Conservation (phyloP, 2,888 invertebrate genomes). For the Digitonthophagus gazella region DNA sequence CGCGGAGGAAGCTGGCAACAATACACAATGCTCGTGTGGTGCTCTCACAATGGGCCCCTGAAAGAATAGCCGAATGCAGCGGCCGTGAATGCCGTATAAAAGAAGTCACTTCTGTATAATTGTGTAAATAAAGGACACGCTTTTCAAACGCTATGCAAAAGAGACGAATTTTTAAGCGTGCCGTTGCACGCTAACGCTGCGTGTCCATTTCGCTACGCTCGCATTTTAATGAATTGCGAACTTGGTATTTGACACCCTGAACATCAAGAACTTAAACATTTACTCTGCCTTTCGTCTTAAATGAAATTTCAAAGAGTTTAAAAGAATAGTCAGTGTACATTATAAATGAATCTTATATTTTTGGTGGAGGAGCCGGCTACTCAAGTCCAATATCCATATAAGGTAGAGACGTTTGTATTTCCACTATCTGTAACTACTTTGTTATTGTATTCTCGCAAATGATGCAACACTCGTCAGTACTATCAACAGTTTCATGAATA, state of each 20-base stretch:
- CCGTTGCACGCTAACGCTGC: constrained; percentile 36
- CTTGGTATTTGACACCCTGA: background rate
- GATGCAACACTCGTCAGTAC: no score
- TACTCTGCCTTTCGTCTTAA: background rate
- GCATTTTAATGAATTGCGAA: background rate
- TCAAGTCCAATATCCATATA: no score
- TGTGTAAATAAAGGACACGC: constrained; percentile 48
- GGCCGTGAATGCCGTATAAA: constrained; percentile 47
- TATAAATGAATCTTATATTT: background rate
- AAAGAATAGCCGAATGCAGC: constrained; percentile 48
- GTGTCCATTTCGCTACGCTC: constrained; percentile 34
- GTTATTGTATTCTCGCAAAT: no score
- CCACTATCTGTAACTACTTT: no score
- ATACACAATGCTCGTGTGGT: constrained; percentile 44
- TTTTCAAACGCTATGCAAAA: constrained; percentile 42
- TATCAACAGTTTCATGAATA: no score
- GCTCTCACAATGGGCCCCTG: constrained; percentile 41
- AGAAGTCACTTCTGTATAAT: constrained; percentile 49
- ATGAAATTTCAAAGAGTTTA: background rate
- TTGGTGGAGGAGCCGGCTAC: background rate
- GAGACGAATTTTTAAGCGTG: constrained; percentile 36
- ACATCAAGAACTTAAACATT: background rate
- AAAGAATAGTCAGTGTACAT: background rate
- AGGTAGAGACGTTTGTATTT: no score
- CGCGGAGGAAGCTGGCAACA: constrained; percentile 43